Evolutionary conservation across 1,140 invertebrate genomes (phyloP).

Genomic region (Heliconius himera): DNA sequence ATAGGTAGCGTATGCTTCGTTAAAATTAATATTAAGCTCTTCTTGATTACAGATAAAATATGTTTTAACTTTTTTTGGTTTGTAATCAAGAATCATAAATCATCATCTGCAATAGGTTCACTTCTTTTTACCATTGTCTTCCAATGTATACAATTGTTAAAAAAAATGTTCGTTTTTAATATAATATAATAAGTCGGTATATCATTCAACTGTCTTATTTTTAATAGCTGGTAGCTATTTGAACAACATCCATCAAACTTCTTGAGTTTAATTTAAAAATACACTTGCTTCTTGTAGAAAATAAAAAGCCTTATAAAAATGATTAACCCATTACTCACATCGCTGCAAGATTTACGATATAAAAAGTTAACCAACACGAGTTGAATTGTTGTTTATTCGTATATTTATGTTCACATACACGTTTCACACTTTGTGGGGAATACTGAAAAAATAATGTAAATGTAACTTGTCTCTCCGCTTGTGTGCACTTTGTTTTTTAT

Average conservation of each 20-base stretch:
- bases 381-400: background rate
- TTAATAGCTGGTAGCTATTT: background rate
- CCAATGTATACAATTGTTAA: background rate
- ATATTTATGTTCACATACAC: too few species aligned
- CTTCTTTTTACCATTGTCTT: background rate
- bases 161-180: background rate
- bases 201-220: background rate
- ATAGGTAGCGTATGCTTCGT: background rate
- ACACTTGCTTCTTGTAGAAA: background rate
- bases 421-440: too few species aligned
- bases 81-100: background rate
- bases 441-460: too few species aligned
- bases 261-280: background rate
- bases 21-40: background rate
- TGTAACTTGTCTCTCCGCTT: too few species aligned
- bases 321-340: background rate
- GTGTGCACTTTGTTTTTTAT: too few species aligned
- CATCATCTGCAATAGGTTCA: background rate
- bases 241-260: background rate
- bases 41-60: background rate
- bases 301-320: background rate
- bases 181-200: background rate
- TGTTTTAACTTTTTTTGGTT: background rate
- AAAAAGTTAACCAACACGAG: background rate
- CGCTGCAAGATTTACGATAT: background rate